A percentile compares a stretch with the other conserved stretches of the same genome.
phyloP scores from a whole-genome alignment of 2,888 invertebrate species.

The Cotesia congregata region DNA sequence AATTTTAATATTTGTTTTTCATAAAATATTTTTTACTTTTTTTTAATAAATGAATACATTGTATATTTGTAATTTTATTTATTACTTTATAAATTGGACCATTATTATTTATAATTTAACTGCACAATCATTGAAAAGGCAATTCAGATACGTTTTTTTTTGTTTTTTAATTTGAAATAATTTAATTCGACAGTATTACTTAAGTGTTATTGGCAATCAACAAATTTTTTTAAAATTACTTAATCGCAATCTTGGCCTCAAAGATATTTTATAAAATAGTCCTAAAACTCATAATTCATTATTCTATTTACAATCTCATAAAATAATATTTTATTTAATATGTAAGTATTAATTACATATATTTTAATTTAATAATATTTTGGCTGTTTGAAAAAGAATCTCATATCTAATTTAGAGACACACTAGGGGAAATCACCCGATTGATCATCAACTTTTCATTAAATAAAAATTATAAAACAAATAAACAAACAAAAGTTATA shows the following conservation, averaged over 20 bases:
- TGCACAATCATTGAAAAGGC: slow-evolving; percentile 34
- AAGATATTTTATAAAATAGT: slow-evolving; percentile 29
- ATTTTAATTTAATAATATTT: slow-evolving; percentile 4
- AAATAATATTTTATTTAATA: slow-evolving; percentile 60
- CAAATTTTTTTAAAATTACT: slow-evolving; percentile 21
- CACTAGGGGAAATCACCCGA: neutral
- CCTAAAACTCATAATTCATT: slow-evolving; percentile 38
- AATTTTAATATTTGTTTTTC: slow-evolving; percentile 28
- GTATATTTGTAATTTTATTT: slow-evolving; percentile 34
- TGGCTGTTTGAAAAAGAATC: slow-evolving; percentile 6
- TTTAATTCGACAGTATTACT: neutral
- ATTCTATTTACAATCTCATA: slow-evolving; percentile 66
- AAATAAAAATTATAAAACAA: neutral
- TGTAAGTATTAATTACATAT: slow-evolving; percentile 4
- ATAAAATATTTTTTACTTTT: slow-evolving; percentile 28
- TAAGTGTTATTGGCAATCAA: neutral
- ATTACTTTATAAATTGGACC: slow-evolving; percentile 48
- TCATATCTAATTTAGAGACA: neutral
- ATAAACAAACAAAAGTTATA: slow-evolving; percentile 3
- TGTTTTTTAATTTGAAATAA: neutral
- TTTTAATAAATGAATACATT: slow-evolving; percentile 25
- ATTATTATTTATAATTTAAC: slow-evolving; percentile 51
- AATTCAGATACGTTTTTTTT: neutral
- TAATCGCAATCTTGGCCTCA: slow-evolving; percentile 29
- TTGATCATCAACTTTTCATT: neutral